Percentiles rank a stretch among this genome's conserved stretches.
Conservation (phyloP, 2,797 vertebrate species). For the Hydrocynus forskahlii region DNA sequence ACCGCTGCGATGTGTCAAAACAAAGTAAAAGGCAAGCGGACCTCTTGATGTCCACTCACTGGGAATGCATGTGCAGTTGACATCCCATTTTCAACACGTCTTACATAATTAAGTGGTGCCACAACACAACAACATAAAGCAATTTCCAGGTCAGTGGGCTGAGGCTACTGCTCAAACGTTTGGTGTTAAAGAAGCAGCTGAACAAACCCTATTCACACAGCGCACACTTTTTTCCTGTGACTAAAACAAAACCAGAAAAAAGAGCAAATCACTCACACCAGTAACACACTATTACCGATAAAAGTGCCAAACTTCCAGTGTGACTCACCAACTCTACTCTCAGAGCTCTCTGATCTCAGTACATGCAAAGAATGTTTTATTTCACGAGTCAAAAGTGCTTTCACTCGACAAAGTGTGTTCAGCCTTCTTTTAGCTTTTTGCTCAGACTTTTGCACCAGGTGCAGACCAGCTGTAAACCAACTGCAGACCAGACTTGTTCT, state of each 20-base stretch:
- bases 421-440: too few relatives aligned
- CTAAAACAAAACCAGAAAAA: not conserved
- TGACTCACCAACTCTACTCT: not conserved
- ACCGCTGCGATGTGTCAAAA: not conserved
- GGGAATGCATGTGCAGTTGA: not conserved
- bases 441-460: too few relatives aligned
- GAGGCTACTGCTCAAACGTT: not conserved
- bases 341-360: not conserved
- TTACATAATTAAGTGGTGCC: constrained; percentile 1
- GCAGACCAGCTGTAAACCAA: too few relatives aligned
- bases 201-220: not conserved
- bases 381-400: not conserved
- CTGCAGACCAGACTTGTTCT: too few relatives aligned
- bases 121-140: not conserved
- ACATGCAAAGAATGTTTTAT: not conserved
- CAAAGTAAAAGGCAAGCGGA: not conserved
- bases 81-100: not conserved
- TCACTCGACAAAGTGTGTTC: not conserved
- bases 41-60: not conserved
- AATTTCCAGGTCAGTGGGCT: not conserved
- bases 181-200: not conserved
- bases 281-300: constrained; percentile 1
- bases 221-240: not conserved
- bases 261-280: not conserved
- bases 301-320: not conserved